Base-by-base conservation (phyloP, 2,888 invertebrate genomes). In the Orthonychiurus folsomi region DNA sequence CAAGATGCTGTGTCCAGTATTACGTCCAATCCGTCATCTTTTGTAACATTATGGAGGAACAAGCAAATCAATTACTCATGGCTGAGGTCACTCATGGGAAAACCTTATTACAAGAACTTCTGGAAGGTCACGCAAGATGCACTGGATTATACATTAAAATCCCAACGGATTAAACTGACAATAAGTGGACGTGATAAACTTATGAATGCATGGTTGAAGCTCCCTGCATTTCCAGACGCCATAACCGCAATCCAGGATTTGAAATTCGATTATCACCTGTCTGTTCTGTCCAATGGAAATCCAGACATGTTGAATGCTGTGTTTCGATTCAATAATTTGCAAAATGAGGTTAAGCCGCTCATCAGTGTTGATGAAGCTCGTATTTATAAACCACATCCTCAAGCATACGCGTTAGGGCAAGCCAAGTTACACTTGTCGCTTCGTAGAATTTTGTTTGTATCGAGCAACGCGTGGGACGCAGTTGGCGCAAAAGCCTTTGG, bases 41-140 rank as follows among this genome's bases (percentile, higher is more conserved):
- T 56, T 18, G 15, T 28, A 18, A 9, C 3, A 12, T 27, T 56
- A 9, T 56, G 56, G 56, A 25, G 56, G n/a, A 9, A 27, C 12
- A 56, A 56, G 28, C 56, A 56, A 56, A 2, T 56, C 26, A 26
- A 56, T 28, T 56, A 56, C 23, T 27, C 56, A n/a, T 56, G 56
- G 56, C 28, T 56, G n/a, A 12, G 56, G 20, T n/a, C 56, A 3
- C 27, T n/a, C 12, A 56, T 56, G 56, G 28, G 28, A 2, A 3
- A 5, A 9, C 15, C 48, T 12, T 3, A 20, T 25, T 56, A 56
- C 23, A 27, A 18, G 15, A 21, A 56, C 56, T 56, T 56, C 37
- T 56, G 56, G 56, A 21, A 5, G n/a, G 27, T 56, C 5, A 56
- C 56, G 3, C 3, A 15, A 28, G 28, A 56, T 5, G 18, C 56